phyloP scores from a whole-genome alignment of 1,140 invertebrate genomes.

The Macrosteles quadrilineatus region DNA sequence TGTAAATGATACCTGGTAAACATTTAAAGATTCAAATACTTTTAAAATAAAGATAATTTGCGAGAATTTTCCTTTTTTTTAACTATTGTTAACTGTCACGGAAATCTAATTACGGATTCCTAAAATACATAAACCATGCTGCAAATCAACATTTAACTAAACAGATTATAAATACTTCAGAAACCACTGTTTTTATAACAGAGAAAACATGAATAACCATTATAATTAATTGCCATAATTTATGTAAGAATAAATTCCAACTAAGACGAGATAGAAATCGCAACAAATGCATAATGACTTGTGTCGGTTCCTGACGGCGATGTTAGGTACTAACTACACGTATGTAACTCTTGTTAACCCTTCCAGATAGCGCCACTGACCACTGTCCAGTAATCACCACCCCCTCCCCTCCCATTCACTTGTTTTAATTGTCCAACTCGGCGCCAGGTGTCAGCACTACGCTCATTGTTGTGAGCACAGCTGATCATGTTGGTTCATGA shows the following conservation, averaged over 20 bases:
- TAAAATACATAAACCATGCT: no score
- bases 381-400: constrained; percentile 6
- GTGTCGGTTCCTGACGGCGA: not conserved
- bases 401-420: not conserved
- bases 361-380: constrained; percentile 14
- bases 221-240: not conserved
- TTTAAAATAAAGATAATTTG: no score
- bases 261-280: not conserved
- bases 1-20: no score
- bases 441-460: not conserved
- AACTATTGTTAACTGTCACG: no score
- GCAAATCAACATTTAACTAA: not conserved
- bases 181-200: not conserved
- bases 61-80: no score
- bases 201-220: not conserved
- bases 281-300: no score
- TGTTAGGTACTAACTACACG: constrained; percentile 10
- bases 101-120: no score
- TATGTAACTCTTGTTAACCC: constrained; percentile 9
- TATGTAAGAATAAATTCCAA: not conserved
- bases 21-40: no score
- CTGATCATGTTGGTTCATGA: no score
- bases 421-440: not conserved
- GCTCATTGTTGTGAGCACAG: no score
- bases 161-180: not conserved